phyloP scores from a whole-genome alignment of 2,113 vertebrate species.

The Cercocebus atys region DNA sequence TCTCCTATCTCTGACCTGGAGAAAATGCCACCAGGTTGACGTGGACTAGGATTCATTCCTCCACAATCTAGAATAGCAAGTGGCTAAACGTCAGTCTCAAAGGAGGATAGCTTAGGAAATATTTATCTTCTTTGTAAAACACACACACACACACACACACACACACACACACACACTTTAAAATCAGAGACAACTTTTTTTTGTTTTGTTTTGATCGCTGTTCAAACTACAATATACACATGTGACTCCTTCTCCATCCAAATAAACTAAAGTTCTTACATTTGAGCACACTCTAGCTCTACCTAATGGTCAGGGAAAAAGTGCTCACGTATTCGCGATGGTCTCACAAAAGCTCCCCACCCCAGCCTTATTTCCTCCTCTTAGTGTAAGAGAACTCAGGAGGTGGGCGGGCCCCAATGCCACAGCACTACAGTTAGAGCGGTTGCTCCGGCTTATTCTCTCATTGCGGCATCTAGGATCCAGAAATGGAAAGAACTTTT shows the following conservation, averaged over 20 bases:
- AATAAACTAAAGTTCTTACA: not conserved
- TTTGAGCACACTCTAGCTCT: not conserved
- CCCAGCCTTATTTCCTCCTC: not conserved
- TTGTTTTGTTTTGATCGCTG: not conserved
- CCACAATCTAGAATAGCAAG: not conserved
- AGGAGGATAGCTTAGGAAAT: not conserved
- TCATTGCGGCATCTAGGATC: not conserved
- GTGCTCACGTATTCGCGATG: not conserved
- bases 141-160: not conserved
- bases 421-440: not conserved
- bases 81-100: not conserved
- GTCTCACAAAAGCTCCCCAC: fast-evolving
- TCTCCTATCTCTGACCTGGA: not conserved
- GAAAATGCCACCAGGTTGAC: not conserved
- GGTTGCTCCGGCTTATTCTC: not conserved
- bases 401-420: not conserved
- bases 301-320: not conserved
- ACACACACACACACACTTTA: not conserved
- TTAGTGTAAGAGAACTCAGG: not conserved
- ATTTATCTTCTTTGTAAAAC: not conserved
- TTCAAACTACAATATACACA: not conserved
- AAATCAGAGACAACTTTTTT: not conserved
- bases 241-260: not conserved
- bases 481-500: conserved; percentile 44
- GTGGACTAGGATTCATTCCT: not conserved